Evolutionary conservation across 2,888 invertebrate species (phyloP), one percentile per base, ranked within the genome.

Genomic region (Tetranychus piercei): DNA sequence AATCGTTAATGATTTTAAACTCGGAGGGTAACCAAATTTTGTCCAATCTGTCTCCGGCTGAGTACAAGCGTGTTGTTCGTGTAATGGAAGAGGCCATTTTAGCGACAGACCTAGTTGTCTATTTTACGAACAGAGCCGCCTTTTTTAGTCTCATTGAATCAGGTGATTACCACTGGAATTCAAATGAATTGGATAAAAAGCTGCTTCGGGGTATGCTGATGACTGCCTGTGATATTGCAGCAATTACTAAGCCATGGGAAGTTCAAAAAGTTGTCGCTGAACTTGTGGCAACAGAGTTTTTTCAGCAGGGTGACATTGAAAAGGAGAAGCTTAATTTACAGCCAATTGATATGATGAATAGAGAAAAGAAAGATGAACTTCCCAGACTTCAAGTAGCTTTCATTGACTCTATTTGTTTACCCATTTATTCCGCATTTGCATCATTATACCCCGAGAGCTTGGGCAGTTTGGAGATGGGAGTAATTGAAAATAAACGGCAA

Each of bases 321-420:
- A 91, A 92, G 80, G 83, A 92, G 76, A 91, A 93, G 81, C 84
- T 94, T 0, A 92, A 94, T 80, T 89, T 91, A 76, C 90, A 92
- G 80, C 94, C 94, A 0, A 89, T 92, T 91, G 85, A 87, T 2
- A 87, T 88, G 87, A 87, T 88, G 87, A 89, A 89, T 79, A 83
- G 89, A 75, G 92, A 93, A 81, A 88, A 91, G 79, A 90, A 92
- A 82, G 93, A 94, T 81, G 94, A 95, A 81, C 84, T 95, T 15
- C 95, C 95, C 0, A 91, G 92, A 82, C 94, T 95, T 94, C 94
- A 95, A 86, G 92, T 95, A 11, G 93, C 91, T 15, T 95, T 95
- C 83, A 95, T 95, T 79, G 92, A 94, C 82, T 89, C 91, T 79
- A 94, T 95, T 80, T 94, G 94, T 81, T 82, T 92, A 78, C 94